These are phyloP conservation scores for Cettia cetti DNA, from an alignment of 2,113 vertebrate species.

Conservation along the genomic window DNA sequence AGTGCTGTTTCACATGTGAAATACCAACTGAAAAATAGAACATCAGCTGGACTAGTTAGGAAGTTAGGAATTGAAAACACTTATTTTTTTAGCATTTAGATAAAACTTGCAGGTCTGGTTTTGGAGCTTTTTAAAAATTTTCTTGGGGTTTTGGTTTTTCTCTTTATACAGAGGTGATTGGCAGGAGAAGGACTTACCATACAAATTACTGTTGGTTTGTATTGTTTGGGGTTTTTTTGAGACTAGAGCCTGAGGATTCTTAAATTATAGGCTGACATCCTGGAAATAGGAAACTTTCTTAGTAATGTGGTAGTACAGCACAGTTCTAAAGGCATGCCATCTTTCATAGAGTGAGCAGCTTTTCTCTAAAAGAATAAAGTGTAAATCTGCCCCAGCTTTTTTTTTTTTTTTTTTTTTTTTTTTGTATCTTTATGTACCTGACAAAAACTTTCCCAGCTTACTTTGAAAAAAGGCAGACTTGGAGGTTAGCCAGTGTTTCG, in stretches of 20 bases:
- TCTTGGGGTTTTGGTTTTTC: accelerated
- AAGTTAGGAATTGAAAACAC: neutral
- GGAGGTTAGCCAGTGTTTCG: neutral
- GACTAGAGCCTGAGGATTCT: neutral
- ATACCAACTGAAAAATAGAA: neutral
- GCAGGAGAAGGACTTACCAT: neutral
- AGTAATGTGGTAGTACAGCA: neutral
- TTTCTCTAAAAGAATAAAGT: neutral
- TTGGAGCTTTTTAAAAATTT: neutral
- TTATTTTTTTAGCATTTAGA: neutral
- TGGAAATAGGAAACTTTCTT: neutral
- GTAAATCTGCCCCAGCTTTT: neutral
- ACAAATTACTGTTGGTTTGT: neutral
- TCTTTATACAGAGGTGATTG: neutral
- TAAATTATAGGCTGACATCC: neutral
- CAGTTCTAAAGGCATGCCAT: neutral
- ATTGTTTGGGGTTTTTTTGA: neutral
- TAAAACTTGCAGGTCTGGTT: neutral
- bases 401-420: neutral
- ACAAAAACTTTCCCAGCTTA: neutral
- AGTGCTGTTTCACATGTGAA: neutral
- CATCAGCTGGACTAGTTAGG: neutral
- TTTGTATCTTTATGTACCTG: neutral
- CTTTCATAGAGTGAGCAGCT: neutral
- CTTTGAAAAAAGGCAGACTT: neutral